These are phyloP conservation scores for Gnatocerus cornutus DNA, from an alignment of 2,888 invertebrate species.

Conservation along the genomic window DNA sequence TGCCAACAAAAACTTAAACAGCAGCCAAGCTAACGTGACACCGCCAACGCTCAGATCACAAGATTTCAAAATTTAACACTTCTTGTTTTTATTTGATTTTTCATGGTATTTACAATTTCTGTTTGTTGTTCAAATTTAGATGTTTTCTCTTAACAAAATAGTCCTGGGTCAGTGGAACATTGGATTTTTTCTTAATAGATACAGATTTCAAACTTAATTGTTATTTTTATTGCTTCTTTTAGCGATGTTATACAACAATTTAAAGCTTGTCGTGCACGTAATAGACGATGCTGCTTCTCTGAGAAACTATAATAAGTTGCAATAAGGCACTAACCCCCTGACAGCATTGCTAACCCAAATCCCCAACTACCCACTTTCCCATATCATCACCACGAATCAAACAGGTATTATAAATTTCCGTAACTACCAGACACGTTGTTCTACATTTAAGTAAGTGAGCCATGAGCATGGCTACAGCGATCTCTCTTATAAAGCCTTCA, in stretches of 20 bases:
- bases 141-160: slow-evolving; percentile 25
- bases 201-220: too few species aligned
- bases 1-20: too few species aligned
- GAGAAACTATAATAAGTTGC: background rate
- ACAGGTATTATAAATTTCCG: slow-evolving; percentile 40
- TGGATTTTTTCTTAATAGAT: background rate
- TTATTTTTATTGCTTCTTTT: too few species aligned
- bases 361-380: slow-evolving; percentile 14
- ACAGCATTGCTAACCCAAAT: slow-evolving; percentile 14
- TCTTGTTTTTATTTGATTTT: slow-evolving; percentile 27
- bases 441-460: slow-evolving; percentile 67
- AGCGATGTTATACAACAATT: too few species aligned
- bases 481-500: slow-evolving; percentile 69
- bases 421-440: slow-evolving; percentile 61
- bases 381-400: slow-evolving; percentile 26
- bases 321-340: background rate
- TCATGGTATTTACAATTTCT: slow-evolving; percentile 31
- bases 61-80: slow-evolving; percentile 31
- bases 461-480: slow-evolving; percentile 63
- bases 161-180: slow-evolving; percentile 25
- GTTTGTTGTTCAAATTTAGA: slow-evolving; percentile 34
- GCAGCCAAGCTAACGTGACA: background rate
- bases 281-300: too few species aligned
- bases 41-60: background rate
- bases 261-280: too few species aligned